Evolutionary conservation across 2,113 vertebrate genomes (phyloP).

Genomic region (Chloropsis hardwickii): DNA sequence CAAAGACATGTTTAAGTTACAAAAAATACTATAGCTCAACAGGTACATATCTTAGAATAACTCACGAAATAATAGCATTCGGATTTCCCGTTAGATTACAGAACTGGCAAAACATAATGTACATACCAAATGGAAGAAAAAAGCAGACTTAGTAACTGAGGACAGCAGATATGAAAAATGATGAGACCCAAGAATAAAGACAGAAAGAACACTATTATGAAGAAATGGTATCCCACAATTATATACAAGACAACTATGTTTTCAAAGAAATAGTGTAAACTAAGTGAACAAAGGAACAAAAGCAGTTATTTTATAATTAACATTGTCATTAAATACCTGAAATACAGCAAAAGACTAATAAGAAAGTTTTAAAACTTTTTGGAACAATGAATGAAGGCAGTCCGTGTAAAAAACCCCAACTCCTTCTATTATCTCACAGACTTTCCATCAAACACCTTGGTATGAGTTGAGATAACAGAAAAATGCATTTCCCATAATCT

Average conservation of each 20-base stretch:
- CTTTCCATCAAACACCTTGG: not conserved
- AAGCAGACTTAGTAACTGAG: not conserved
- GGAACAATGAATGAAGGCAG: not conserved
- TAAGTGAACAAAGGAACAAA: not conserved
- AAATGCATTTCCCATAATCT: not conserved
- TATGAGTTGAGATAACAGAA: not conserved
- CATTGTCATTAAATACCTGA: not conserved
- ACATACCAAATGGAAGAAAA: not conserved
- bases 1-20: not conserved
- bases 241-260: not conserved
- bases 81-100: not conserved
- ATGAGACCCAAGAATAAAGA: not conserved
- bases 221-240: not conserved
- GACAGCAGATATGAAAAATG: not conserved
- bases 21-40: not conserved
- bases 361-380: not conserved
- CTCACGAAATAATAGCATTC: not conserved
- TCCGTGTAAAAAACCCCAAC: not conserved
- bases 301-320: not conserved
- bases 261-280: not conserved
- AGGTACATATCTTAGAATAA: not conserved
- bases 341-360: not conserved
- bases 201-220: not conserved
- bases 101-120: not conserved
- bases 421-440: not conserved